These are phyloP conservation scores for Lithophane socia DNA, from an alignment of 2,888 invertebrate genomes.

Conservation along the genomic window DNA sequence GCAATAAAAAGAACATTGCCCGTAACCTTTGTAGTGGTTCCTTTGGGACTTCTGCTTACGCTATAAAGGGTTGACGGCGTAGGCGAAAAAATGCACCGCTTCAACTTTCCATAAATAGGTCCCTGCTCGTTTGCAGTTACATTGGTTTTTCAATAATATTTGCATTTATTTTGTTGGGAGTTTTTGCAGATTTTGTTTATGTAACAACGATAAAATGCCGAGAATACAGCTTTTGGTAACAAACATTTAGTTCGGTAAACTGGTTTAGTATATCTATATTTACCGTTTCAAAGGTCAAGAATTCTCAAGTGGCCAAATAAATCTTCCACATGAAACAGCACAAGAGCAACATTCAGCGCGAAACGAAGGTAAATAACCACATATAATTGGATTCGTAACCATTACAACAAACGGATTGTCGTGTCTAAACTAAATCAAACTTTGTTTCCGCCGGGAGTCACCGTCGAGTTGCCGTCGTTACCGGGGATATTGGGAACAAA, in stretches of 20 bases:
- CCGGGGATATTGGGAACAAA: conserved; percentile 76
- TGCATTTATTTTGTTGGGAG: not conserved
- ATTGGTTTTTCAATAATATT: conserved; percentile 26
- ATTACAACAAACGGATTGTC: conserved; percentile 83
- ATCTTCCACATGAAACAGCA: conserved; percentile 64
- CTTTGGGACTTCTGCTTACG: conserved; percentile 44
- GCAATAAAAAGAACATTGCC: conserved; percentile 44
- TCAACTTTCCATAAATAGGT: conserved; percentile 40
- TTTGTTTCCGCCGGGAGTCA: conserved; percentile 84
- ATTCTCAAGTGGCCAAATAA: conserved; percentile 63
- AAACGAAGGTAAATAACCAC: conserved; percentile 62
- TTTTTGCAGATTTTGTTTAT: conserved; percentile 6
- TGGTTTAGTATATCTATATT: not conserved
- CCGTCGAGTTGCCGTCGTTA: conserved; percentile 75
- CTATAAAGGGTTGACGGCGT: conserved; percentile 26
- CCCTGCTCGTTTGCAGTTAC: conserved; percentile 17
- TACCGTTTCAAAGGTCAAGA: conserved; percentile 13
- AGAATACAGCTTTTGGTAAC: not conserved
- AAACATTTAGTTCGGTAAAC: not conserved
- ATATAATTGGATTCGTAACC: conserved; percentile 82
- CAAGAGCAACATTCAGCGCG: conserved; percentile 55
- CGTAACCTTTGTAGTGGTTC: conserved; percentile 36
- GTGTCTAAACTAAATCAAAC: conserved; percentile 88
- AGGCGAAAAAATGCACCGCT: conserved; percentile 39
- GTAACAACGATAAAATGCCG: not conserved